Percentiles rank a stretch among this genome's conserved stretches.
These are phyloP conservation scores for Sebastes schlegelii DNA, from an alignment of 2,113 vertebrate genomes.

Conservation along the genomic window DNA sequence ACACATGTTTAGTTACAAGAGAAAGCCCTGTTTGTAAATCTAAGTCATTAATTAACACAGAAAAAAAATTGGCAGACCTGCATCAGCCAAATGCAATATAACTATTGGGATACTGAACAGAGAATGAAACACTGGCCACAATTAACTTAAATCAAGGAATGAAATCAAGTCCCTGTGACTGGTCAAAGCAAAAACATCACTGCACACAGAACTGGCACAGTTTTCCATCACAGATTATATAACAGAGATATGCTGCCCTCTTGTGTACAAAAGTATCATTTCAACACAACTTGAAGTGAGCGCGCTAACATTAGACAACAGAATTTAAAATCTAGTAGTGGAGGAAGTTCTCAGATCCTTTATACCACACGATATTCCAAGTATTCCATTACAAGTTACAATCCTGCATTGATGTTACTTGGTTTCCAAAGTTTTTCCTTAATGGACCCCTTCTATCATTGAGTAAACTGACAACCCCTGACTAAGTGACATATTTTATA, in stretches of 20 bases:
- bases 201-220: background rate
- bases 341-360: background rate
- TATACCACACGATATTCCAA: background rate
- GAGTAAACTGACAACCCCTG: too few relatives aligned
- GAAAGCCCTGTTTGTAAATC: slow-evolving; percentile 31
- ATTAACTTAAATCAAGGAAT: slow-evolving; percentile 52
- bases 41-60: slow-evolving; percentile 31
- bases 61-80: slow-evolving; percentile 36
- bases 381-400: background rate
- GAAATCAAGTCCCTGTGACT: slow-evolving; percentile 57
- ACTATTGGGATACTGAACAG: slow-evolving; percentile 25
- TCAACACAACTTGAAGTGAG: background rate
- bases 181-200: slow-evolving; percentile 23
- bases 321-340: background rate
- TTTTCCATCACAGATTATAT: slow-evolving; percentile 5
- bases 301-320: too few relatives aligned
- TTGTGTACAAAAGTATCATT: slow-evolving; percentile 48
- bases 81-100: slow-evolving; percentile 45
- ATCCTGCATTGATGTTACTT: background rate
- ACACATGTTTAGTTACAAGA: slow-evolving; percentile 46
- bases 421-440: too few relatives aligned
- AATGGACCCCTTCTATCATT: too few relatives aligned
- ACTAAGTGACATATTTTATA: too few relatives aligned
- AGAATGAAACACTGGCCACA: slow-evolving; percentile 39
- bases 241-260: slow-evolving; percentile 76